Evolutionary conservation across 2,113 vertebrate species (phyloP).

Genomic region (Hemiprocne comata): DNA sequence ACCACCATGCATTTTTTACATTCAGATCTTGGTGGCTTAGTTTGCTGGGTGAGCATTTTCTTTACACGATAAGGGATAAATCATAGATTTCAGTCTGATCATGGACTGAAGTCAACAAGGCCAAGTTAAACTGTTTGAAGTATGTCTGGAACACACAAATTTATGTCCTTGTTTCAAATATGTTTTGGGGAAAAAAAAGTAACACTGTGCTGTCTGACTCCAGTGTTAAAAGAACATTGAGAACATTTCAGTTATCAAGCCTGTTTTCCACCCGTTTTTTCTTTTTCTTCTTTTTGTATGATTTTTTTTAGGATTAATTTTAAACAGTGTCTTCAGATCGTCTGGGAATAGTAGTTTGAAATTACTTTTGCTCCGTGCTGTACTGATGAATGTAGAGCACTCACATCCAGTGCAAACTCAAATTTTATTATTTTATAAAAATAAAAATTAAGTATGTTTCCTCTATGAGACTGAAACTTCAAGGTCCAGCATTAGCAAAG

Average conservation of each 20-base stretch:
- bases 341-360: not conserved
- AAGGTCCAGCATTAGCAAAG: not conserved
- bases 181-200: not conserved
- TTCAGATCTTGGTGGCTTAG: constrained; percentile 9
- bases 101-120: constrained; percentile 14
- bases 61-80: not conserved
- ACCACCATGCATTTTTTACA: not conserved
- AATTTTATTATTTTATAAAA: not conserved
- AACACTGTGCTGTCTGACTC: not conserved
- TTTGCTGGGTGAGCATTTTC: constrained; percentile 47
- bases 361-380: not conserved
- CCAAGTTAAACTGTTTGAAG: constrained; percentile 42
- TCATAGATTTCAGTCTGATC: not conserved
- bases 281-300: not conserved
- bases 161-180: constrained; percentile 17
- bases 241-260: not conserved
- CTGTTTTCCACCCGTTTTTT: not conserved
- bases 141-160: constrained; percentile 36
- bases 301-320: not conserved
- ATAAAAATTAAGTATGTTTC: fast-evolving
- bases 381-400: not conserved
- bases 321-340: not conserved
- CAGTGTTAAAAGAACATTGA: not conserved
- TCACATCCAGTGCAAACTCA: not conserved
- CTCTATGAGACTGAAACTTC: not conserved